These are phyloP conservation scores for Apantesis nais DNA, from an alignment of 2,888 invertebrate species.

Conservation along the genomic window DNA sequence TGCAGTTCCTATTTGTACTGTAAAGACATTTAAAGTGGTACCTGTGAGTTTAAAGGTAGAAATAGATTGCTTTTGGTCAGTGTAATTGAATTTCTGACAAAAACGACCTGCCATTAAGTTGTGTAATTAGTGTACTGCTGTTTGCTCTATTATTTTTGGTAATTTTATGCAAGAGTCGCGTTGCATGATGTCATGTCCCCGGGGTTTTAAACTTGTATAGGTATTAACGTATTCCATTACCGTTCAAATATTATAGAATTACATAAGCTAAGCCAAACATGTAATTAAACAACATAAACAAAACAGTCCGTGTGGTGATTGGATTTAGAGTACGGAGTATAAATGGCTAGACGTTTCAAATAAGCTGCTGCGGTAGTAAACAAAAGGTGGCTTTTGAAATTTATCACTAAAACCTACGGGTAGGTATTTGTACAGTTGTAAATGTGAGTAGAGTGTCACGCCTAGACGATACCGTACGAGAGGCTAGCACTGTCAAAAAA, in stretches of 20 bases:
- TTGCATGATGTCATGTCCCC: not conserved
- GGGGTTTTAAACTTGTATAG: slow-evolving; percentile 37
- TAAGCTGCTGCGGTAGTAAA: too few relatives aligned
- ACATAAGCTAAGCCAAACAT: too few relatives aligned
- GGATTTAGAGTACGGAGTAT: too few relatives aligned
- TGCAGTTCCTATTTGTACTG: not conserved
- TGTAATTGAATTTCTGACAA: slow-evolving; percentile 36
- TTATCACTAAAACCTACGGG: too few relatives aligned
- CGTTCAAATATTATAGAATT: not conserved
- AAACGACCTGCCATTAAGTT: slow-evolving; percentile 16
- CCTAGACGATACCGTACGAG: too few relatives aligned
- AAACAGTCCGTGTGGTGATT: too few relatives aligned
- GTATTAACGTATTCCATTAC: not conserved
- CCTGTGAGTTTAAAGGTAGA: slow-evolving; percentile 19
- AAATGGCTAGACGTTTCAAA: too few relatives aligned
- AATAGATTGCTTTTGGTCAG: slow-evolving; percentile 25
- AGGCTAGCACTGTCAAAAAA: too few relatives aligned
- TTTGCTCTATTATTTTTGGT: slow-evolving; percentile 9
- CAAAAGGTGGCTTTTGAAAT: too few relatives aligned
- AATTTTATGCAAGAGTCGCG: not conserved
- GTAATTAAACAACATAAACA: too few relatives aligned
- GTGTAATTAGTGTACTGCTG: slow-evolving; percentile 13
- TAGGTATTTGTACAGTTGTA: too few relatives aligned
- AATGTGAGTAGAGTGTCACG: too few relatives aligned
- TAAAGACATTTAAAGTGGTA: not conserved